Evolutionary conservation across 1,140 invertebrate species (phyloP), one percentile per base, ranked within the genome.

Genomic region (Leptopilina clavipes): DNA sequence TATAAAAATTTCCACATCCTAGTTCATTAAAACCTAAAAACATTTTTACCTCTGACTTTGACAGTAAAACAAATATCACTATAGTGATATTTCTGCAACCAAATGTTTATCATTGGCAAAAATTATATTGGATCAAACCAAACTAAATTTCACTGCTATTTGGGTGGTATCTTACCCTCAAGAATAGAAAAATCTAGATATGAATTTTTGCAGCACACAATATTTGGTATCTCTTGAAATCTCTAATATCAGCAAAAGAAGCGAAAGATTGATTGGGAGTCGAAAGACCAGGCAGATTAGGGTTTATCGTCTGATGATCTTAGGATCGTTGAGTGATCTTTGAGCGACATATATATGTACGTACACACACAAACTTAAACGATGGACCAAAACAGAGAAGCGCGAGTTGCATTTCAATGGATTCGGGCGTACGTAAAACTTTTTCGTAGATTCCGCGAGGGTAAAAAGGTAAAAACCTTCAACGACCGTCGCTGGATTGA

Each of bases 391-490:
- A 77, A 72, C 77, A 76, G 74, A 74, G 79, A 80, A 84, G 59
- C 85, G 83, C 82, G 84, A 86, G 79, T 85, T 86, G 86, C 85
- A 87, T 87, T 86, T 87, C 84, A 87, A 87, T 86, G 86, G 77
- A 8, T 31, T 31, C 76, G 70, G 73, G 79, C 79, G 84, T 83
- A 85, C 85, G 83, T 85, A 82, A 86, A 84, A 85, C 85, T 84
- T 83, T 87, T 87, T 86, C 77, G 84, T 81, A 85, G 83, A 87
- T 87, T 87, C 86, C 85, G 80, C 45, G 65, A 73, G 85, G 83
- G 84, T 87, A 87, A 87, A 87, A 87, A 87, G 83, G 84, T 87
- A 87, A 87, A 87, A 87, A 87, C 82, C 84, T 78, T 82, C 74
- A 76, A 65, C 81, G 81, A 83, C 81, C 78, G 72, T 79, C 77